These are phyloP conservation scores for Scomber japonicus DNA, from an alignment of 2,113 vertebrate genomes.

Conservation along the genomic window DNA sequence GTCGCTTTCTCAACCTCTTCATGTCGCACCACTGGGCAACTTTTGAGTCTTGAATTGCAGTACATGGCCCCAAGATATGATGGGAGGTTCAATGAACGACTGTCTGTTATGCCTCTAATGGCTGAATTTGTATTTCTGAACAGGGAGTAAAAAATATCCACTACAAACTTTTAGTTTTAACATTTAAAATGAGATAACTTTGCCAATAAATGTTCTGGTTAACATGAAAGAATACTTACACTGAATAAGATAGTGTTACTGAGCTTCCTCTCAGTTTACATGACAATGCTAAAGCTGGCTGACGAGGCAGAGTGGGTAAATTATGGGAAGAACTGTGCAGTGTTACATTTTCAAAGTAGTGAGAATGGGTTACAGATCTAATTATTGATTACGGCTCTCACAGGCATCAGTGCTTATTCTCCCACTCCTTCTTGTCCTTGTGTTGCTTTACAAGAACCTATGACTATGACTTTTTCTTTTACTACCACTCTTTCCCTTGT, in stretches of 20 bases:
- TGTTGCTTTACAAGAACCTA: constrained; percentile 26
- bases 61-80: too few relatives aligned
- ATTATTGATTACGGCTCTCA: constrained; percentile 34
- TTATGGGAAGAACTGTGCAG: constrained; percentile 5
- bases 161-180: not conserved
- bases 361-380: constrained; percentile 16
- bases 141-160: too few relatives aligned
- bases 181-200: not conserved
- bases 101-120: too few relatives aligned
- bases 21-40: too few relatives aligned
- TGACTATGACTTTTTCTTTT: constrained; percentile 24
- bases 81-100: too few relatives aligned
- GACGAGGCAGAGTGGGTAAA: not conserved
- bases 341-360: constrained; percentile 20
- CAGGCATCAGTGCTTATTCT: not conserved
- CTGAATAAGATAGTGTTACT: not conserved
- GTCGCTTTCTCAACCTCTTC: too few relatives aligned
- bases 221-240: not conserved
- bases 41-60: too few relatives aligned
- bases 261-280: not conserved
- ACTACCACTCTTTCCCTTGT: constrained; percentile 22
- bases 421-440: not conserved
- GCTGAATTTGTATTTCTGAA: too few relatives aligned
- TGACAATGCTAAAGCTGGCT: not conserved
- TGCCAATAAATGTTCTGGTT: not conserved